These are phyloP conservation scores for Tillus elongatus DNA, from an alignment of 2,888 invertebrate species.

Conservation along the genomic window DNA sequence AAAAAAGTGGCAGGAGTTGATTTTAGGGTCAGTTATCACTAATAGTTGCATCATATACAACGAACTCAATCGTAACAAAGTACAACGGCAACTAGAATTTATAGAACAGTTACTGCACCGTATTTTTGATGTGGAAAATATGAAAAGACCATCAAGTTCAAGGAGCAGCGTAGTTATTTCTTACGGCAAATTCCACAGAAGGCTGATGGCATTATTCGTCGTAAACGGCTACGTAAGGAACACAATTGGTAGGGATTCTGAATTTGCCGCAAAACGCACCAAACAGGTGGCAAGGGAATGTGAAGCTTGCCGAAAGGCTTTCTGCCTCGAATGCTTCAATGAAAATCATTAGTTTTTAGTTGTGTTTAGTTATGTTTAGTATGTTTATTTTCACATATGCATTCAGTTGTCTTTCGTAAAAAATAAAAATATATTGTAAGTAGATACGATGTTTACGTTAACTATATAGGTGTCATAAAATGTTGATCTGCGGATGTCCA, in stretches of 20 bases:
- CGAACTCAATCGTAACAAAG: not conserved
- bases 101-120: not conserved
- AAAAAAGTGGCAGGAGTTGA: too few relatives aligned
- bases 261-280: conserved; percentile 7
- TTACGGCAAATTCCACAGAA: not conserved
- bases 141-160: not conserved
- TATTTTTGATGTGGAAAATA: conserved; percentile 3
- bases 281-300: too few relatives aligned
- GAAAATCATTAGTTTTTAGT: conserved; percentile 6
- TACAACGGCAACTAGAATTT: conserved; percentile 1
- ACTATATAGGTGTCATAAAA: conserved; percentile 3
- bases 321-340: conserved; percentile 8
- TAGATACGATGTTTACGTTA: too few relatives aligned
- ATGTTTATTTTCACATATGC: conserved; percentile 1
- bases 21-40: conserved; percentile 4
- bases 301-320: too few relatives aligned
- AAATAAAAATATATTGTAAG: not conserved
- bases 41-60: conserved; percentile 3
- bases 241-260: conserved; percentile 2
- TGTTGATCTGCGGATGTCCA: not conserved
- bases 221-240: conserved; percentile 6
- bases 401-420: not conserved
- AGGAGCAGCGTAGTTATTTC: conserved; percentile 2
- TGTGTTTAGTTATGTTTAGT: too few relatives aligned
- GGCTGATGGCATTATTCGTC: conserved; percentile 4